A percentile compares a stretch with the other conserved stretches of the same genome.
Conservation (phyloP, 1,140 invertebrate species). For the Coelopa frigida region DNA sequence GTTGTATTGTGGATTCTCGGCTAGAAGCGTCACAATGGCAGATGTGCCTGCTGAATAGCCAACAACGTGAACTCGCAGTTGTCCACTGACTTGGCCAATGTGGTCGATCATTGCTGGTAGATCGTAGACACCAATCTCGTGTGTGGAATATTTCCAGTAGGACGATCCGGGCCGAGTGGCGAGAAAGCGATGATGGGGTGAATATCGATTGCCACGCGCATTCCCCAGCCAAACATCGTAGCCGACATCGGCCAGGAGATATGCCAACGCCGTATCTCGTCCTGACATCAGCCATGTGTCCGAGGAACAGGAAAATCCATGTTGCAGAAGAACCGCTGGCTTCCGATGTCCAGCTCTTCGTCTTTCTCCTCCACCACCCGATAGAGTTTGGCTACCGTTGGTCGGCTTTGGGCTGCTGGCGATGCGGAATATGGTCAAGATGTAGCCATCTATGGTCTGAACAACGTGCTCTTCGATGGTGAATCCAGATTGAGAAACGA, state of each 20-base stretch:
- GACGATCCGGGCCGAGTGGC: constrained; percentile 20
- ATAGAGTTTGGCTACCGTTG: no score
- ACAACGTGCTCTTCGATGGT: constrained; percentile 48
- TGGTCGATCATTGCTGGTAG: background rate
- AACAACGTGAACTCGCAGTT: no score
- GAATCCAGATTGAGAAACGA: constrained; percentile 45
- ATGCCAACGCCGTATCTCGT: constrained; percentile 48
- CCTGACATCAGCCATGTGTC: constrained; percentile 62
- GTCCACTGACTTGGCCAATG: no score
- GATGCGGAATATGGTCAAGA: constrained; percentile 49
- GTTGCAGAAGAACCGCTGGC: constrained; percentile 52
- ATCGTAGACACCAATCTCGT: background rate
- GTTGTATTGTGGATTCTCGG: no score
- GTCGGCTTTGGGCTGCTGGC: constrained; percentile 23
- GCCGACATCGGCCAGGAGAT: constrained; percentile 47
- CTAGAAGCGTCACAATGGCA: no score
- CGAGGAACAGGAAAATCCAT: constrained; percentile 64
- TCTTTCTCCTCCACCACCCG: no score
- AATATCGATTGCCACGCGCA: constrained; percentile 8
- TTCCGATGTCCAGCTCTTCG: constrained; percentile 28
- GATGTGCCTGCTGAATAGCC: no score
- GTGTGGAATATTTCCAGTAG: background rate
- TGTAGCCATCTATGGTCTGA: constrained; percentile 49
- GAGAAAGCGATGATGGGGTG: constrained; percentile 11
- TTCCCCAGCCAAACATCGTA: constrained; percentile 57